Base-by-base conservation (phyloP, 1,140 invertebrate species). In the Orius laevigatus region DNA sequence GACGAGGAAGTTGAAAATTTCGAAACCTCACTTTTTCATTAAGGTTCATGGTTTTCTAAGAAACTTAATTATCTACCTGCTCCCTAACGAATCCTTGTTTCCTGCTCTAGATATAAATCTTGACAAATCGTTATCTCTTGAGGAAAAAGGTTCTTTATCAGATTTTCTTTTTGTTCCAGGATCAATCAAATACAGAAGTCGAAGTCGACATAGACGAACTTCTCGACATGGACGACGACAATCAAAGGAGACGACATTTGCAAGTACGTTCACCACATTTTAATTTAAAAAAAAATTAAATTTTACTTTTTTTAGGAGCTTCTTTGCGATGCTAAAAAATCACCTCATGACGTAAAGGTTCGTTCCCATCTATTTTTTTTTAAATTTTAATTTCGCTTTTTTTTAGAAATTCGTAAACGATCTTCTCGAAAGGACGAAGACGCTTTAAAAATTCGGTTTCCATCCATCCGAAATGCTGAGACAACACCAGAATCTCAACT, bases 131-230 rank as follows among this genome's bases (percentile, higher is more conserved):
- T 38, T 38, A 38, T 38, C 15, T 10, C 11, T 16, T 42, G 16
- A 42, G 10, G 41, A 16, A 31, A 11, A 47, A 12, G 10, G 14
- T 16, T 36, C 9, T 16, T 47, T 35, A 18, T 10, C 3, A 4
- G 15, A 40, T 33, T 15, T 42, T 33, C 11, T 33, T 44, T 49
- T 33, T 41, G 48, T 55, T 51, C 3, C 40, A 55, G 52, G 48
- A 54, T 41, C 47, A 52, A 43, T 72, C 67, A 59, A 68, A 66
- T 57, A 71, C 75, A 60, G 85, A 91, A 66, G 84, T 91, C 46
- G 88, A 92, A 66, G 83, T 92, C 51, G 88, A 93, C 65, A 81
- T 93, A 59, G 88, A 93, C 69, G 86, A 93, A 72, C 72, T 92
- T 38, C 70, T 92, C 53, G 88, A 93, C 64, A 84, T 92, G 79